Evolutionary conservation across 2,888 invertebrate genomes (phyloP), one percentile per base, ranked within the genome.

Genomic region (Dicyrtomina minuta): DNA sequence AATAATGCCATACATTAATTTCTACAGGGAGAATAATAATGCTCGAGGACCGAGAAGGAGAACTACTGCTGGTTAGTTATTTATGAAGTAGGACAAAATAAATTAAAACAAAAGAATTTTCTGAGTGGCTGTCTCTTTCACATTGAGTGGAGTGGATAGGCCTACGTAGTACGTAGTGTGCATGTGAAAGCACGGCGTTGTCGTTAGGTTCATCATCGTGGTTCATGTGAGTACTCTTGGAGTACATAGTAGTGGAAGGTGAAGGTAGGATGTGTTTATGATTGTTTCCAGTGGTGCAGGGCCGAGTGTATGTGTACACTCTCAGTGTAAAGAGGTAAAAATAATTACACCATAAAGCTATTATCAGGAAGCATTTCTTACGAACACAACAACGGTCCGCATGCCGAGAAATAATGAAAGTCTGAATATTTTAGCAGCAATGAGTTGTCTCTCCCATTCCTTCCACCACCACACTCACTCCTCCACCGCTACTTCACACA

Each of bases 341-440:
- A 58, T 58, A 58, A 58, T 58, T 58, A 33, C 33, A 33, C 33
- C 58, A 27, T 27, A 27, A 33, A 58, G 58, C 39, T 33, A 58
- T 58, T 58, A 58, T n/a, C n/a, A 58, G 33, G 51, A 20, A 12
- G 20, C 13, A 33, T 58, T 58, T 58, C 39, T n/a, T 8, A 51
- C 3, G 51, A 33, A n/a, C n/a, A n/a, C n/a, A n/a, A n/a, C n/a
- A n/a, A n/a, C n/a, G n/a, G n/a, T n/a, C n/a, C n/a, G 33, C 33
- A 33, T 3, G 33, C 33, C 33, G 33, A 51, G 49, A 26, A 58
- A 39, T 58, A 61, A 61, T 61, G 49, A 61, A 61, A 46, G 46
- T 24, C 44, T 61, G 27, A 46, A 61, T 61, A 61, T 61, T 61
- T 61, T 61, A 61, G 27, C 20, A 49, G 61, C 33, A 39, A 58